Percentiles rank a stretch among this genome's conserved stretches.
Conservation (phyloP, 2,888 invertebrate genomes). For the Poecilus cupreus region DNA sequence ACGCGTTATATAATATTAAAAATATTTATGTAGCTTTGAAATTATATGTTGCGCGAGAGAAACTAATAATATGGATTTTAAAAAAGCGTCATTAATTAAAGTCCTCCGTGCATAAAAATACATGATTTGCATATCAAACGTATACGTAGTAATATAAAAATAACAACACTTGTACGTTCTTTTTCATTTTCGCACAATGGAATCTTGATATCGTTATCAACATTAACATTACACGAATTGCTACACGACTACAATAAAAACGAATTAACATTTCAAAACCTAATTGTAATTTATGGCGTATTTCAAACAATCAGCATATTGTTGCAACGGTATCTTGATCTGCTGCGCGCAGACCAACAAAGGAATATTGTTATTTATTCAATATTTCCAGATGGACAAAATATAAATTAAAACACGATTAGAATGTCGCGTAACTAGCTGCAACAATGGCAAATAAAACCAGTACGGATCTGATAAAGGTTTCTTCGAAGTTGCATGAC, state of each 20-base stretch:
- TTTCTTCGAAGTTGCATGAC: conserved; percentile 57
- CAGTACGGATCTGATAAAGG: conserved; percentile 43
- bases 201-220: conserved; percentile 22
- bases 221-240: conserved; percentile 41
- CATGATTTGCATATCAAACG: conserved; percentile 34
- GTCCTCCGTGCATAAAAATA: not conserved
- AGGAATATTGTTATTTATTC: conserved; percentile 8
- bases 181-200: conserved; percentile 36
- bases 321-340: conserved; percentile 45
- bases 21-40: conserved; percentile 6
- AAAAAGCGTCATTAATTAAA: conserved; percentile 19
- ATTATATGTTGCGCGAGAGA: not conserved
- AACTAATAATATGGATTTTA: conserved; percentile 14
- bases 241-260: conserved; percentile 35
- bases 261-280: conserved; percentile 48
- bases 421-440: not conserved
- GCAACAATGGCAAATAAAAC: conserved; percentile 31
- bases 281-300: conserved; percentile 41
- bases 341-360: not conserved
- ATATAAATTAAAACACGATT: conserved; percentile 53
- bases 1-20: not conserved
- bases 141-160: conserved; percentile 31
- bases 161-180: conserved; percentile 19
- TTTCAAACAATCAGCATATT: conserved; percentile 43
- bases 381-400: conserved; percentile 22